phyloP scores from a whole-genome alignment of 2,888 invertebrate genomes.

The Timandra comae region DNA sequence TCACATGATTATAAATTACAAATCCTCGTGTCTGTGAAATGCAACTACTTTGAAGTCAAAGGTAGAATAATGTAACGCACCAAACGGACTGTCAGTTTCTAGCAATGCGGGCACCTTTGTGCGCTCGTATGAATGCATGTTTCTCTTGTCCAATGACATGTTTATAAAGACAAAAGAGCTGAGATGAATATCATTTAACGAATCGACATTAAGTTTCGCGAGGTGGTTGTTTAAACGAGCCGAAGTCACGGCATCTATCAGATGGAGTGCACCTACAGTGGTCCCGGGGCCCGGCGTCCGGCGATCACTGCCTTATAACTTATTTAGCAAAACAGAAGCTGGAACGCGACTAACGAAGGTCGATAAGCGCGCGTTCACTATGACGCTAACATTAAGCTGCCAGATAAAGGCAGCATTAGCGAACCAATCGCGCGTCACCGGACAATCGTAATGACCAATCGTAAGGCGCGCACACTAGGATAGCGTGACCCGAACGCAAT shows the following conservation, averaged over 20 bases:
- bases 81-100: slow-evolving; percentile 37
- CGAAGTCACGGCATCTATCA: slow-evolving; percentile 74
- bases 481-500: slow-evolving; percentile 75
- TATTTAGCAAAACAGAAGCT: slow-evolving; percentile 70
- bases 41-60: slow-evolving; percentile 32
- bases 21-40: slow-evolving; percentile 4
- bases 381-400: slow-evolving; percentile 62
- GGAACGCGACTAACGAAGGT: slow-evolving; percentile 64
- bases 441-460: slow-evolving; percentile 68
- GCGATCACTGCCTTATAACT: slow-evolving; percentile 70
- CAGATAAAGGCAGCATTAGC: slow-evolving; percentile 59
- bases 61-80: slow-evolving; percentile 31
- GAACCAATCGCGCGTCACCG: slow-evolving; percentile 64
- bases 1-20: slow-evolving; percentile 4
- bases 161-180: slow-evolving; percentile 71
- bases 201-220: slow-evolving; percentile 67
- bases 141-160: slow-evolving; percentile 60
- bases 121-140: slow-evolving; percentile 49
- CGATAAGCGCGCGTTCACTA: slow-evolving; percentile 61
- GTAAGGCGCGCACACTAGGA: slow-evolving; percentile 61
- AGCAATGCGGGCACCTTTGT: slow-evolving; percentile 55
- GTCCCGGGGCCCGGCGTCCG: slow-evolving; percentile 39
- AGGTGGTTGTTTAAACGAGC: slow-evolving; percentile 62
- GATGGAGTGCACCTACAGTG: slow-evolving; percentile 59
- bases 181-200: slow-evolving; percentile 73